Percentiles rank a stretch among this genome's conserved stretches.
phyloP scores from a whole-genome alignment of 1,140 invertebrate species.

The Drosophila novamexicana region DNA sequence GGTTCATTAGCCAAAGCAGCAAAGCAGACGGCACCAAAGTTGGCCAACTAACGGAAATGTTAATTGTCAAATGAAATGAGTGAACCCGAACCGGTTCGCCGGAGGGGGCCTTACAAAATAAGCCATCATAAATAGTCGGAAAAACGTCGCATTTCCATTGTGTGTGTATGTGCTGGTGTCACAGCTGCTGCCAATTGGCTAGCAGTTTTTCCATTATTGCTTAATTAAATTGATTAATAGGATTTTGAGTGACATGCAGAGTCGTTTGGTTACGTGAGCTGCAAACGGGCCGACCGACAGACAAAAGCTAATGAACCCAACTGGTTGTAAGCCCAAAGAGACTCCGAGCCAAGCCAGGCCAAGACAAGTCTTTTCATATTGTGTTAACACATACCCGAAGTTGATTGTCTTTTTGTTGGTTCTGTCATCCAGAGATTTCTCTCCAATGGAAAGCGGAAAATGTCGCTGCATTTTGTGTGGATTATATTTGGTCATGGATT shows the following conservation, averaged over 20 bases:
- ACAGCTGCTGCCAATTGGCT: constrained; percentile 56
- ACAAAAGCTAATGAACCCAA: constrained; percentile 69
- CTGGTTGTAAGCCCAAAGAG: constrained; percentile 11
- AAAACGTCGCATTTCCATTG: constrained; percentile 65
- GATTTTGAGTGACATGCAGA: constrained; percentile 78
- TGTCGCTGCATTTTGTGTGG: constrained; percentile 23
- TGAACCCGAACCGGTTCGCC: constrained; percentile 62
- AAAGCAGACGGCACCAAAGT: constrained; percentile 81
- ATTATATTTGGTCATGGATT: constrained; percentile 37
- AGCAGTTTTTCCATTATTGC: constrained; percentile 79
- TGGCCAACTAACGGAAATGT: constrained; percentile 82
- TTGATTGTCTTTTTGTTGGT: constrained; percentile 6
- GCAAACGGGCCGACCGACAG: too few relatives aligned
- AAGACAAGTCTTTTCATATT: constrained; percentile 1
- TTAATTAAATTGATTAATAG: constrained; percentile 82
- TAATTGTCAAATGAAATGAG: constrained; percentile 78
- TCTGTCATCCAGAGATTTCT: constrained; percentile 32
- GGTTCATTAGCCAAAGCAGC: constrained; percentile 81
- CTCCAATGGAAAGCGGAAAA: constrained; percentile 25
- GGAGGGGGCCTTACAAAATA: constrained; percentile 68
- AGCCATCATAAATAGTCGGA: constrained; percentile 78
- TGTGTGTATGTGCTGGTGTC: constrained; percentile 28
- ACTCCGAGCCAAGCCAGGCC: constrained; percentile 1
- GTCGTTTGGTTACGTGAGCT: constrained; percentile 63
- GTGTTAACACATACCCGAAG: constrained; percentile 16